These are phyloP conservation scores for Boloria euphrosyne DNA, from an alignment of 2,888 invertebrate genomes.

Conservation along the genomic window DNA sequence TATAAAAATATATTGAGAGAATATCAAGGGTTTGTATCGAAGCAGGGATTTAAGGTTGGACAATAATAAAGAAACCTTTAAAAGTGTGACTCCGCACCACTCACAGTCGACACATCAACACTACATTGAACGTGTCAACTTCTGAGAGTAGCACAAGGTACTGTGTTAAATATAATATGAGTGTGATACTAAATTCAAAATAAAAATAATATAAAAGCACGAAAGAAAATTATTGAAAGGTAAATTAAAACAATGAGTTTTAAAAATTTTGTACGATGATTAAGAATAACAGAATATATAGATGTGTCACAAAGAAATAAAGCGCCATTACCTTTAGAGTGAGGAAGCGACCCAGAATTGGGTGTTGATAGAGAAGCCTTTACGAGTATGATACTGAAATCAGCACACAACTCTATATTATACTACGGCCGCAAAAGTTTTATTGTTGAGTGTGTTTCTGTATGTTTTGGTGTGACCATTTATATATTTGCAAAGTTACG, in stretches of 20 bases:
- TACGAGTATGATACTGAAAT: slow-evolving; percentile 18
- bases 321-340: slow-evolving; percentile 15
- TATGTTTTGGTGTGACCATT: slow-evolving; percentile 8
- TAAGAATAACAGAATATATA: background rate
- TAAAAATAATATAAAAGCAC: no score
- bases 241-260: no score
- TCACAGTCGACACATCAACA: slow-evolving; percentile 61
- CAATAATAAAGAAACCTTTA: slow-evolving; percentile 74
- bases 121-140: slow-evolving; percentile 47
- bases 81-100: slow-evolving; percentile 70
- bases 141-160: background rate
- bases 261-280: no score
- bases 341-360: slow-evolving; percentile 15
- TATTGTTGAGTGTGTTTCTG: slow-evolving; percentile 27
- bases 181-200: no score
- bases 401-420: slow-evolving; percentile 11
- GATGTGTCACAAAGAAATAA: slow-evolving; percentile 4
- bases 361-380: slow-evolving; percentile 19
- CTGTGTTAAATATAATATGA: background rate
- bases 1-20: slow-evolving; percentile 43
- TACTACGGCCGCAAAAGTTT: background rate
- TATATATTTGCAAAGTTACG: no score
- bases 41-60: slow-evolving; percentile 58
- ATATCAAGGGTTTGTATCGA: slow-evolving; percentile 49
- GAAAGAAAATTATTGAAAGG: no score